These are phyloP conservation scores for Pterostichus niger DNA, from an alignment of 2,888 invertebrate genomes.

Conservation along the genomic window DNA sequence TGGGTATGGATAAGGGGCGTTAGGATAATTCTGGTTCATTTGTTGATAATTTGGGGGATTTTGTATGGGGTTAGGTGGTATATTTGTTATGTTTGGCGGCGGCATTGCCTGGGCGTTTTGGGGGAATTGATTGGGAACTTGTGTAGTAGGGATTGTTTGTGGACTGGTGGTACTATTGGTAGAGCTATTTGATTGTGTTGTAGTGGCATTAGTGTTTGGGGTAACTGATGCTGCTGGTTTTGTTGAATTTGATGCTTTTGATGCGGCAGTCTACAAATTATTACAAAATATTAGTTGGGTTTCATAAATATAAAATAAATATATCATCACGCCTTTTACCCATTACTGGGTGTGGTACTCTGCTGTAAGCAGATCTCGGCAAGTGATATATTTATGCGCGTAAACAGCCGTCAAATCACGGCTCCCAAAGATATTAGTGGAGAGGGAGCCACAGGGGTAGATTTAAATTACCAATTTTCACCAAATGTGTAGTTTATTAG, in stretches of 20 bases:
- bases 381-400: no score
- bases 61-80: constrained; percentile 54
- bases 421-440: no score
- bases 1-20: constrained; percentile 21
- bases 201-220: constrained; percentile 73
- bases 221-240: constrained; percentile 80
- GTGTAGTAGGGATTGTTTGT: constrained; percentile 7
- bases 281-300: no score
- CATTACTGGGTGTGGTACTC: no score
- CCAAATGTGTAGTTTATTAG: no score
- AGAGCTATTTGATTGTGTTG: constrained; percentile 49
- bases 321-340: no score
- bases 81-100: constrained; percentile 58
- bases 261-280: constrained; percentile 54
- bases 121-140: constrained; percentile 29
- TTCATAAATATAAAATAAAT: no score
- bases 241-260: constrained; percentile 25
- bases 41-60: constrained; percentile 26
- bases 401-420: no score
- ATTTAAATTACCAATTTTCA: no score
- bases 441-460: no score
- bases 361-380: no score
- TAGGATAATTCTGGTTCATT: constrained; percentile 27
- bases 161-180: constrained; percentile 72
- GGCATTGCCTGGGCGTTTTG: constrained; percentile 32